Base-by-base conservation (phyloP, 2,797 vertebrate genomes). In the Sebastes umbrosus region DNA sequence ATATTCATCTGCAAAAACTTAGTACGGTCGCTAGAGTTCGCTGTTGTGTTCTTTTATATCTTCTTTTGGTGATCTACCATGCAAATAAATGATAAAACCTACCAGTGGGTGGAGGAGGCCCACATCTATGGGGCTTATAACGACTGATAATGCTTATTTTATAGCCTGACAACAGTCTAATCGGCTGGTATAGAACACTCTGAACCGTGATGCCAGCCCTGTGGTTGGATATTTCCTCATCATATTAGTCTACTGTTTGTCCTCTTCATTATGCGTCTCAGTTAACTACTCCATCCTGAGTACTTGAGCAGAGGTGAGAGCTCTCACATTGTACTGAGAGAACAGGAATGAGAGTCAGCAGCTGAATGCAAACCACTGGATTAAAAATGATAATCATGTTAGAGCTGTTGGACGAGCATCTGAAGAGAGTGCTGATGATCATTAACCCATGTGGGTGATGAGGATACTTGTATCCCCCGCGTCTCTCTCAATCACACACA, bases 301-400 rank as follows among this genome's bases (percentile, higher is more conserved):
- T 73, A 39, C 73, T 87, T 71, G 66, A 59, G 58, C 77, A 74
- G 62, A 62, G 67, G 64, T 75, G 74, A 88, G 79, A 65, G 84
- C 80, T 73, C 74, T 82, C 79, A 69, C 59, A 63, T 84, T 71
- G 52, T 22, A 16, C 32, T 3, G 34, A 73, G 64, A 75, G 68
- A 82, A 75, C 16, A 4, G 50, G 79, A 67, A 74, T 54, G 79
- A 82, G 81, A 83, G 50, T 59, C 63, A 34, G 77, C 46, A 43
- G 79, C 75, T 84, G 81, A 90, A 87, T 87, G 82, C 84, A 63
- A 86, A 88, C 65, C 57, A 50, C 55, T 63, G 80, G 85, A 90
- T 91, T 91, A 88, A 90, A 90, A 77, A 85, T 77, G 83, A 76
- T 87, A 85, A 91, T 84, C 31, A 31, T 52, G 57, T 77, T 67